phyloP scores from a whole-genome alignment of 2,113 vertebrate species.

The Reinhardtius hippoglossoides region DNA sequence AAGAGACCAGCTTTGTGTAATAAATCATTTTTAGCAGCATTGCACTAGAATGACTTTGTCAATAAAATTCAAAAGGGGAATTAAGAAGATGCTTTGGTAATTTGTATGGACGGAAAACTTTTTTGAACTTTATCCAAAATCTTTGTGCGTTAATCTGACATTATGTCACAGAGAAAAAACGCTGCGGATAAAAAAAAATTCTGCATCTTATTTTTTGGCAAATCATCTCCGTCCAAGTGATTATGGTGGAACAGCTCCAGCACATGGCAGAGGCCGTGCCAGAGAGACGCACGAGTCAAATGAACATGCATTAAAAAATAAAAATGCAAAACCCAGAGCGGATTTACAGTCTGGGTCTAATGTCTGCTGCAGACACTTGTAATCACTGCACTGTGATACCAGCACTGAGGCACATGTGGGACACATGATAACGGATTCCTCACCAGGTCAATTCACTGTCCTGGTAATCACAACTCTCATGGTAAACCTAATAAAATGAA shows the following conservation, averaged over 20 bases:
- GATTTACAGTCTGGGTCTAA: conserved; percentile 59
- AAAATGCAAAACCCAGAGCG: conserved; percentile 34
- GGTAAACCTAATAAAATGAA: neutral
- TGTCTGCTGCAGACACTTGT: conserved; percentile 54
- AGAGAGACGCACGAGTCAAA: conserved; percentile 41
- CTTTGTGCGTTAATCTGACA: conserved; percentile 1
- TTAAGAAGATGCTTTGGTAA: neutral
- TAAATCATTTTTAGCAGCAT: neutral
- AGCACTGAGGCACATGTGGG: conserved; percentile 15
- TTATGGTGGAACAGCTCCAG: conserved; percentile 52
- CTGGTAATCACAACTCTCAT: neutral
- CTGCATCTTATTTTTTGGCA: conserved; percentile 29
- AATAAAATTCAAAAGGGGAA: neutral
- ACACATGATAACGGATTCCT: conserved; percentile 16
- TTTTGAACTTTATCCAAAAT: neutral
- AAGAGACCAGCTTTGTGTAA: too few species aligned
- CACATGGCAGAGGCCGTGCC: conserved; percentile 58
- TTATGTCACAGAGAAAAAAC: conserved; percentile 23
- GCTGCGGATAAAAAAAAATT: conserved; percentile 28
- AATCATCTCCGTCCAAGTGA: conserved; percentile 50
- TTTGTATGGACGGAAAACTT: neutral
- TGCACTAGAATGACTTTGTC: neutral
- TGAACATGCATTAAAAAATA: conserved; percentile 21
- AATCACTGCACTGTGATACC: conserved; percentile 34
- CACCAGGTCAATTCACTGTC: conserved; percentile 13